Base-by-base conservation (phyloP, 2,888 invertebrate species). In the Diadegma fenestrale region DNA sequence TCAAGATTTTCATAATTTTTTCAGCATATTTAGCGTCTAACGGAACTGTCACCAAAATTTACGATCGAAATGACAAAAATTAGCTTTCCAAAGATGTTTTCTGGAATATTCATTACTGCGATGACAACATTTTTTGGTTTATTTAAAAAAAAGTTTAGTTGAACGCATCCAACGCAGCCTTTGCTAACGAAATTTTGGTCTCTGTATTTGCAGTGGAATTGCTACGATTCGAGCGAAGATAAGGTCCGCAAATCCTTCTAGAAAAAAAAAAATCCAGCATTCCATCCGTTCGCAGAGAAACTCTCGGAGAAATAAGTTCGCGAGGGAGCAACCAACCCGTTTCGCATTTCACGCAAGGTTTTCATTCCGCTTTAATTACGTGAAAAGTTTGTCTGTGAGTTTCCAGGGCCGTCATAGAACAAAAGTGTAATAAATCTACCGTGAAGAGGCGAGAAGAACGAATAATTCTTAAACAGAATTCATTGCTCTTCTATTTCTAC, bases 401-500 rank as follows among this genome's bases (percentile, higher is more conserved):
- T 51, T 61, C 72, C 61, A 75, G 41, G 75, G 51, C 72, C 66
- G 43, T 72, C 73, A 64, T 75, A 48, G 73, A 87, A 83, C 69
- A 82, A 79, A 75, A 82, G 82, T 82, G 85, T 76, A 82, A 82
- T 85, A 85, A 85, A 82, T 82, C 82, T 48, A 82, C 66, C 48
- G 64, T 64, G 48, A 80, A 76, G 71, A 76, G 71, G 75, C 51
- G 69, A 82, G 75, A 79, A 75, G 73, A 82, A 66, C 43, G 66
- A 58, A 73, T 78, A 76, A 58, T 73, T 75, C 69, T 87, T 86
- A 86, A 87, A 88, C 84, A 85, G 86, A 89, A 89, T 90, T 90
- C 88, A 87, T 90, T 85, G 82, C 76, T 78, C 63, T 63, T 75
- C 69, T 82, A 82, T 79, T 82, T 77, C 75, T 75, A 51, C 68